phyloP scores from a whole-genome alignment of 2,113 vertebrate genomes.

The Lonchura striata region DNA sequence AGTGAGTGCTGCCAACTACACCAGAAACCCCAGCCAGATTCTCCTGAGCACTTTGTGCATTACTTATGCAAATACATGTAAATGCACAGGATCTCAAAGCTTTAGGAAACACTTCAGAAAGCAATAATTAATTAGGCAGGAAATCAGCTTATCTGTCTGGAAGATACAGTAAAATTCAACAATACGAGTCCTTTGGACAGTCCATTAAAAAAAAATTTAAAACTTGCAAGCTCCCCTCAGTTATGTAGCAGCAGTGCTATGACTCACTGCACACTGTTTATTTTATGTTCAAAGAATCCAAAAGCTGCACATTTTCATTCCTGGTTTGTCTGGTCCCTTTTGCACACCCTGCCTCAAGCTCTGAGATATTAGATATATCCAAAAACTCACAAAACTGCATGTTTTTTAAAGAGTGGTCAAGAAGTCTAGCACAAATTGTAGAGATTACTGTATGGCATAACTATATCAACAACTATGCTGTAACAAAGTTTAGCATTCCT shows the following conservation, averaged over 20 bases:
- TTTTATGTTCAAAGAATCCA: not conserved
- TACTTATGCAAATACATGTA: not conserved
- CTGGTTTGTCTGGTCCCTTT: not conserved
- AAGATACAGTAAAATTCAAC: not conserved
- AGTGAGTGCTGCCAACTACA: not conserved
- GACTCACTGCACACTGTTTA: not conserved
- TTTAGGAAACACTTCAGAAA: constrained; percentile 1
- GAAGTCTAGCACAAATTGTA: not conserved
- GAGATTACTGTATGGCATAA: not conserved
- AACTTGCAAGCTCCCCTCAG: not conserved
- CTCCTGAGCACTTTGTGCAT: not conserved
- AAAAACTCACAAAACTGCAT: not conserved
- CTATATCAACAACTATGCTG: not conserved
- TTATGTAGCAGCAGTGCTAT: not conserved
- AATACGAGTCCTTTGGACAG: not conserved
- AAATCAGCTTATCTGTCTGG: not conserved
- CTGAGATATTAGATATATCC: not conserved
- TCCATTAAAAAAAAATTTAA: not conserved
- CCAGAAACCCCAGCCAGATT: not conserved
- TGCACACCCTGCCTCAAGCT: not conserved
- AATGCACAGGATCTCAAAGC: not conserved
- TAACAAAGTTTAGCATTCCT: not conserved
- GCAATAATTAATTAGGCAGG: not conserved
- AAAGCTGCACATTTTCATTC: not conserved
- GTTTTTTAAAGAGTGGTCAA: not conserved